A percentile compares a stretch with the other conserved stretches of the same genome.
Conservation (phyloP, 2,797 vertebrate genomes). For the Molossus alvarezi region DNA sequence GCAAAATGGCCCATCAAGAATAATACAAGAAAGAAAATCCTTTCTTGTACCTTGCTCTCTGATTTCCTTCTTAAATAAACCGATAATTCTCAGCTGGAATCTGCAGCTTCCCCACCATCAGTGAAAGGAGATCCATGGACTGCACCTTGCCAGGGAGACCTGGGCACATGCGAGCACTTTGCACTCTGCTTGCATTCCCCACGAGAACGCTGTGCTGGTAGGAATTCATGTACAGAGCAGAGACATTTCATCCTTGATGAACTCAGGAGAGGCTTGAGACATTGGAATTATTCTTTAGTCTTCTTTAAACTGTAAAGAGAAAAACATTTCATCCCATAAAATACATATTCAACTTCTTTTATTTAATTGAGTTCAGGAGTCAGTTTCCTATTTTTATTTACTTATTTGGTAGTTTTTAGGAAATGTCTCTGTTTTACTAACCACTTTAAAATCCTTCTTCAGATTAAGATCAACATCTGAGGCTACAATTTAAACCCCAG, state of each 20-base stretch:
- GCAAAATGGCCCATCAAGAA: constrained; percentile 55
- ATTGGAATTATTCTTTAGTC: constrained; percentile 75
- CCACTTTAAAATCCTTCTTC: constrained; percentile 88
- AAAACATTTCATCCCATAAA: constrained; percentile 79
- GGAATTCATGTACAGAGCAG: constrained; percentile 25
- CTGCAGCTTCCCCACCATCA: neutral
- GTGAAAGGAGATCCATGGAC: constrained; percentile 27
- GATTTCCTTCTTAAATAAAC: constrained; percentile 72
- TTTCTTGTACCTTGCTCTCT: constrained; percentile 37
- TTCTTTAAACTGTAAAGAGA: constrained; percentile 80
- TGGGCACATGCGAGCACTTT: neutral
- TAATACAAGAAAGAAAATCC: constrained; percentile 41
- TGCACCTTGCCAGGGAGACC: neutral
- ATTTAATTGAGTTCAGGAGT: constrained; percentile 85
- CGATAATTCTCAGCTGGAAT: constrained; percentile 59
- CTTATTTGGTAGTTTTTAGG: constrained; percentile 88
- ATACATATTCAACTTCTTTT: constrained; percentile 82
- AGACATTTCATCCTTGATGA: constrained; percentile 68
- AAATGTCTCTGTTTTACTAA: constrained; percentile 86
- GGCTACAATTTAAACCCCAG: constrained; percentile 90
- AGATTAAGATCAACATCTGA: constrained; percentile 90
- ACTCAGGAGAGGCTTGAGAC: constrained; percentile 60
- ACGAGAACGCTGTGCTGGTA: neutral
- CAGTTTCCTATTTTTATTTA: constrained; percentile 89
- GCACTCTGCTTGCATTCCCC: neutral